These are phyloP conservation scores for Psittacula echo DNA, from an alignment of 2,797 vertebrate genomes.

Conservation along the genomic window DNA sequence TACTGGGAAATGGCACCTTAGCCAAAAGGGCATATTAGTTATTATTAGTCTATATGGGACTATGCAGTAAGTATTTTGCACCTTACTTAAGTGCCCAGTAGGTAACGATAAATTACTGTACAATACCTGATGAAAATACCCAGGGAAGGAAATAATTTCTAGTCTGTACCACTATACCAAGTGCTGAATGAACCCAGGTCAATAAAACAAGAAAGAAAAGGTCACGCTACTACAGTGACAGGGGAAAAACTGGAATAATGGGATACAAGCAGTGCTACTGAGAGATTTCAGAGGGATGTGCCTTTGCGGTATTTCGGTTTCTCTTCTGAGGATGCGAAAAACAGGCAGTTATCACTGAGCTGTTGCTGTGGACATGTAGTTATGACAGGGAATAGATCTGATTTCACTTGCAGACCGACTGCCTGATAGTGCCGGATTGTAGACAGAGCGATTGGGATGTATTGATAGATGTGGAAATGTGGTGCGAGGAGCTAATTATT, in stretches of 20 bases:
- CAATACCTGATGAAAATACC: background rate
- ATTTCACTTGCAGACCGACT: background rate
- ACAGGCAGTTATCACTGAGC: background rate
- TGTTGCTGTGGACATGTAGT: background rate
- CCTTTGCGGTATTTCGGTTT: background rate
- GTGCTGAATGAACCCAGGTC: background rate
- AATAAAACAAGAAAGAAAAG: background rate
- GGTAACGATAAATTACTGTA: background rate
- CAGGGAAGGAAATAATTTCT: background rate
- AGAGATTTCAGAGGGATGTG: background rate
- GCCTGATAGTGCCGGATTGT: background rate
- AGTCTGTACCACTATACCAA: background rate
- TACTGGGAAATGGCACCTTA: background rate
- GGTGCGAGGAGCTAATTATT: background rate
- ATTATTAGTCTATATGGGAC: background rate
- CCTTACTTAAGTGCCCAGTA: background rate
- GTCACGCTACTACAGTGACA: fast-evolving
- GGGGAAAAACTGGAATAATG: background rate
- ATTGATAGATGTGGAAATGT: background rate
- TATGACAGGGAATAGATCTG: background rate
- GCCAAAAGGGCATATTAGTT: background rate
- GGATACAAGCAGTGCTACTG: background rate
- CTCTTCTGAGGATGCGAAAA: background rate
- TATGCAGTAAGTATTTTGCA: background rate
- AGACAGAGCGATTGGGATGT: background rate